These are phyloP conservation scores for Gambelia wislizenii DNA, from an alignment of 2,797 vertebrate genomes.

Conservation along the genomic window DNA sequence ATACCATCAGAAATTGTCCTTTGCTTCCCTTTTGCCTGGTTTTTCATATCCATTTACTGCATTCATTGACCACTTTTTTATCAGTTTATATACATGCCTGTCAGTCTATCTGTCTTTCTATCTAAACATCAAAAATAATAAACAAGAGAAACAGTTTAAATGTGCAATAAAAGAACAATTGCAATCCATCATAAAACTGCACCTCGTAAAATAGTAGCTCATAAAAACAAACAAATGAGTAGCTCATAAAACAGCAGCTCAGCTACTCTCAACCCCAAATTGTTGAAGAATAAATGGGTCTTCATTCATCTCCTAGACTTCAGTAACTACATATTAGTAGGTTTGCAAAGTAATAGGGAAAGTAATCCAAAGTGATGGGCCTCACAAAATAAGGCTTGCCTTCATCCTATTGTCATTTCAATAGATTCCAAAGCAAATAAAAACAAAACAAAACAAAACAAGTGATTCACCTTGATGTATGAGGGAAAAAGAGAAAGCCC, in stretches of 20 bases:
- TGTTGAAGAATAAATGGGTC: not conserved
- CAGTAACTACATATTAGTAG: not conserved
- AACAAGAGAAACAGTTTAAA: conserved; percentile 14
- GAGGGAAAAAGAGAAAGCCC: not conserved
- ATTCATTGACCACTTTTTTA: not conserved
- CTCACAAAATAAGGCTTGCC: too few species aligned
- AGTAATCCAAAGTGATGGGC: not conserved
- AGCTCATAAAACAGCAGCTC: conserved; percentile 28
- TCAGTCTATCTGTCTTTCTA: not conserved
- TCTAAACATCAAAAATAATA: not conserved
- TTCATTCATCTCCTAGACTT: conserved; percentile 13
- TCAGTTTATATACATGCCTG: not conserved
- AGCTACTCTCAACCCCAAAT: not conserved
- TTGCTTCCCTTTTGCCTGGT: not conserved
- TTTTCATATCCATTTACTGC: not conserved
- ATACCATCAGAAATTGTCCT: not conserved
- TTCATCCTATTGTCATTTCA: not conserved
- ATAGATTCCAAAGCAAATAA: not conserved
- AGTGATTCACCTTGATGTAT: not conserved
- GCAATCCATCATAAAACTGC: conserved; percentile 26
- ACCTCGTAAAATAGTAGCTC: conserved; percentile 15
- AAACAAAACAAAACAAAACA: not conserved
- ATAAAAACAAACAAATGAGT: conserved; percentile 21
- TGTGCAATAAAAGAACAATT: conserved; percentile 28
- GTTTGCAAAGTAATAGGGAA: not conserved